Conservation (phyloP, 2,113 vertebrate genomes). For the Salvelinus fontinalis region DNA sequence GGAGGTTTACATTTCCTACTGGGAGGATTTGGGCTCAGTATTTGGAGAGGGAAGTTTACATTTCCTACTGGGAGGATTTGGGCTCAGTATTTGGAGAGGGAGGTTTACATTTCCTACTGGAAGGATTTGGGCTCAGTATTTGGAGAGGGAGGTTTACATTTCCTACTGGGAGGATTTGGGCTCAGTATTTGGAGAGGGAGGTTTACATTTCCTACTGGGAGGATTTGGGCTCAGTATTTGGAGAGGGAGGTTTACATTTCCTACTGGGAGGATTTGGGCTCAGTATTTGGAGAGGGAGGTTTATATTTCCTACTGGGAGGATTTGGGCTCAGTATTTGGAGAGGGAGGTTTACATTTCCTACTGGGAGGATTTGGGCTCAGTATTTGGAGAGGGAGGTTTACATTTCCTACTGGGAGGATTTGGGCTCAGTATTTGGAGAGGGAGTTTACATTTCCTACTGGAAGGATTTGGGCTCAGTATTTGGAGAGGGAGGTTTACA, state of each 20-base stretch:
- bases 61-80: neutral
- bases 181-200: conserved; percentile 50
- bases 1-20: too few species aligned
- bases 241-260: conserved; percentile 60
- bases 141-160: conserved; percentile 59
- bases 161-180: conserved; percentile 53
- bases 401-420: conserved; percentile 57
- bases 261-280: conserved; percentile 49
- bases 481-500: conserved; percentile 59
- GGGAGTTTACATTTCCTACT: conserved; percentile 58
- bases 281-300: conserved; percentile 54
- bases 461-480: conserved; percentile 48
- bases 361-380: conserved; percentile 48
- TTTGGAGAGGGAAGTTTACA: too few species aligned
- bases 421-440: conserved; percentile 50
- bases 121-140: conserved; percentile 52
- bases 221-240: conserved; percentile 53
- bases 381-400: conserved; percentile 57
- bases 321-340: conserved; percentile 52
- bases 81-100: conserved; percentile 46
- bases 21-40: too few species aligned
- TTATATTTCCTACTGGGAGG: conserved; percentile 56
- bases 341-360: conserved; percentile 59
- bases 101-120: conserved; percentile 59
- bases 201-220: conserved; percentile 56